Percentiles rank a stretch among this genome's conserved stretches.
phyloP scores from a whole-genome alignment of 2,888 invertebrate species.

The Abrostola tripartita region DNA sequence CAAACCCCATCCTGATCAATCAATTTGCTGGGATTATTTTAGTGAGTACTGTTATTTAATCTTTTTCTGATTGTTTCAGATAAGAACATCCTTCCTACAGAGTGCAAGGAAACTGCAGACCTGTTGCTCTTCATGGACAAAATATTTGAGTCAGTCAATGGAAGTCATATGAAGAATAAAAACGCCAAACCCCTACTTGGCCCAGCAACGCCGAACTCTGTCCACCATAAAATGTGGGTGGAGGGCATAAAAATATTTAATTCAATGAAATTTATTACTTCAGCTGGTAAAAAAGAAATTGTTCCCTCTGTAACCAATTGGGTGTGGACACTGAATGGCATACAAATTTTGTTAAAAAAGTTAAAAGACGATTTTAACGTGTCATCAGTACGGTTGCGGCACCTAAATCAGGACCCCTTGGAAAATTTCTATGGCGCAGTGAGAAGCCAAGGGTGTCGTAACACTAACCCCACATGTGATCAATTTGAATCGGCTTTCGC shows the following conservation, averaged over 20 bases:
- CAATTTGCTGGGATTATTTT: background rate
- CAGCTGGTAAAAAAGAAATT: background rate
- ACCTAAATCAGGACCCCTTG: conserved; percentile 54
- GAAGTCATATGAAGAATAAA: conserved; percentile 39
- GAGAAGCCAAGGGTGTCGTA: conserved; percentile 32
- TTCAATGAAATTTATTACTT: conserved; percentile 15
- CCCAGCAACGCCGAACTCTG: conserved; percentile 24
- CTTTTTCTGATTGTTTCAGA: conserved; percentile 31
- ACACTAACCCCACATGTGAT: conserved; percentile 24
- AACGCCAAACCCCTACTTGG: conserved; percentile 39
- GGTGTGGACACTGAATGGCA: conserved; percentile 33
- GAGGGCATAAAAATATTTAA: conserved; percentile 14
- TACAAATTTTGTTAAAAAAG: conserved; percentile 20
- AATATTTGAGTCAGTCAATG: conserved; percentile 34
- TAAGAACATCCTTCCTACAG: conserved; percentile 38
- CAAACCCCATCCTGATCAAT: background rate
- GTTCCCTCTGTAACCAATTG: conserved; percentile 30
- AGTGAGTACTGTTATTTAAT: background rate
- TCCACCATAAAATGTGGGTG: conserved; percentile 13
- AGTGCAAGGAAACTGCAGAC: conserved; percentile 49
- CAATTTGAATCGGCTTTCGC: conserved; percentile 20
- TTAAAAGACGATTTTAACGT: conserved; percentile 25
- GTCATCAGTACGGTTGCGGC: conserved; percentile 51
- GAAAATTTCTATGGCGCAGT: conserved; percentile 54
- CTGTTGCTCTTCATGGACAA: conserved; percentile 49